A percentile compares a stretch with the other conserved stretches of the same genome.
These are phyloP conservation scores for Stenolophus ochropezus DNA, from an alignment of 2,888 invertebrate genomes.

Conservation along the genomic window DNA sequence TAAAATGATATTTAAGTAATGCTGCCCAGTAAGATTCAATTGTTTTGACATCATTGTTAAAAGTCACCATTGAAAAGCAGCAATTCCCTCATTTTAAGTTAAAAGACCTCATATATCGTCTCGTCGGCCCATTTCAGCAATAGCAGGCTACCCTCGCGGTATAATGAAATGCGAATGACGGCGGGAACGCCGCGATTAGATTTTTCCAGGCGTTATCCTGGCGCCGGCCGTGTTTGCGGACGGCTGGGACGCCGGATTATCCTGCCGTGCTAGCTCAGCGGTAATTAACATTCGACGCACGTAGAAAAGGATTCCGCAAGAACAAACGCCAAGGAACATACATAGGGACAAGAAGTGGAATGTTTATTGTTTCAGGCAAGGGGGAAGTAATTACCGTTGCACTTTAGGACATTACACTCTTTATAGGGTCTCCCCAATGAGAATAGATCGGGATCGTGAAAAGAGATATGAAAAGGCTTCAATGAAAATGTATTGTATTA, in stretches of 20 bases:
- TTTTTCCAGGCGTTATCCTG: constrained; percentile 34
- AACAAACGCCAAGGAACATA: background rate
- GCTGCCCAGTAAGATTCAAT: too few relatives aligned
- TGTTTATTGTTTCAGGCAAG: background rate
- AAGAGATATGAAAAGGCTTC: too few relatives aligned
- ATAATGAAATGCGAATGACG: constrained; percentile 31
- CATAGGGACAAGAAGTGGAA: background rate
- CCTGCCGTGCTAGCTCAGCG: constrained; percentile 62
- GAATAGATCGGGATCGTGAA: too few relatives aligned
- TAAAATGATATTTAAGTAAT: too few relatives aligned
- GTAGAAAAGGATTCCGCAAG: constrained; percentile 44
- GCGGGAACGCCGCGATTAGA: constrained; percentile 29
- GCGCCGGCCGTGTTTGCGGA: constrained; percentile 18
- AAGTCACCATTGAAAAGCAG: too few relatives aligned
- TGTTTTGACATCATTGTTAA: too few relatives aligned
- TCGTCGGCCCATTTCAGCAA: too few relatives aligned
- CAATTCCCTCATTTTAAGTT: too few relatives aligned
- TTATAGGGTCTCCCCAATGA: too few relatives aligned
- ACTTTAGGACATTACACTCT: background rate
- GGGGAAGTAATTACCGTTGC: background rate
- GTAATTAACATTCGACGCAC: constrained; percentile 65
- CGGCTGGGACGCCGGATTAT: constrained; percentile 13
- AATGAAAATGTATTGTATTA: too few relatives aligned
- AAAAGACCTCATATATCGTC: background rate
- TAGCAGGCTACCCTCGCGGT: too few relatives aligned